Evolutionary conservation across 2,113 vertebrate genomes (phyloP), one percentile per base, ranked within the genome.

Genomic region (Phyllopteryx taeniolatus): DNA sequence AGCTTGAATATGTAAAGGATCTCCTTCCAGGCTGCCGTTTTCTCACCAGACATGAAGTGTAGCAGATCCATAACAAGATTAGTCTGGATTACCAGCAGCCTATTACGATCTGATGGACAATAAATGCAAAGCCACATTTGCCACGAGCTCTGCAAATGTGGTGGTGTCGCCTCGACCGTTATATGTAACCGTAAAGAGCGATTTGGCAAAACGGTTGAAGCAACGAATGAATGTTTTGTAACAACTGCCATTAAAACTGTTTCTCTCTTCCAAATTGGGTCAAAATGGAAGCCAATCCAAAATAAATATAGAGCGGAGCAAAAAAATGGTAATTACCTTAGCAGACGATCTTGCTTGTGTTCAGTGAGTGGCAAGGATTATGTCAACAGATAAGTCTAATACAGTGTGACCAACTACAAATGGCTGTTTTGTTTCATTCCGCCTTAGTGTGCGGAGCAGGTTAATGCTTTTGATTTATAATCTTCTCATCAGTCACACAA

Each of bases 11-110:
- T 88, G 83, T 86, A 81, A 89, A 87, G 69, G 69, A 83, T 69
- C 76, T 70, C 70, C 81, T 84, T 77, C 67, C 72, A 79, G 81
- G 76, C 75, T 72, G 64, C 57, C 77, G 63, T 84, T 85, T 84
- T 84, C 83, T 77, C 70, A 20, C 54, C 43, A 74, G 61, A 67
- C 72, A 76, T 68, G 49, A 74, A 70, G 72, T 81, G 85, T 78
- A 84, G 77, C 74, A 77, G 79, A 88, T 83, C 73, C 83, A 81
- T 87, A 85, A 89, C 74, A n/a, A 85, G 88, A 90, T 88, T 83
- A 86, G 70, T 66, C 66, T 68, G 85, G 82, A 88, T 86, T 86
- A 69, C 68, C 67, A 80, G 83, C 83, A 72, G 78, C 79, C 79
- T 78, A 66, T 68, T 71, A 67, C 80, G 47, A 72, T 72, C 46